Conservation (phyloP, 2,888 invertebrate genomes). For the Rhagophthalmus giganteus region DNA sequence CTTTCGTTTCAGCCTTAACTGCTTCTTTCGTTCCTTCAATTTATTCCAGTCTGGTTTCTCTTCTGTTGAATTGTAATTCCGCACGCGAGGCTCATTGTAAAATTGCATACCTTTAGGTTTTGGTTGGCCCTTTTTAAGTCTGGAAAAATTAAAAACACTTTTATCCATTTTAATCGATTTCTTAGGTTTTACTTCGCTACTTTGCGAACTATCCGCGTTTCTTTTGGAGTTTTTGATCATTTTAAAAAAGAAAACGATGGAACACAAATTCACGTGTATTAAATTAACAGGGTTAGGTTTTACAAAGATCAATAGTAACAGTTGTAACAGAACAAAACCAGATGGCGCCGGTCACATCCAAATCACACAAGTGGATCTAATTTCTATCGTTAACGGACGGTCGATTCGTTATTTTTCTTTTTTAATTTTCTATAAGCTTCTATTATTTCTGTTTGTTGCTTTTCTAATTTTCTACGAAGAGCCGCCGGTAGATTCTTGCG, state of each 20-base stretch:
- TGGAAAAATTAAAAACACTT: too few relatives aligned
- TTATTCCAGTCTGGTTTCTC: constrained; percentile 71
- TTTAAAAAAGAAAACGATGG: background rate
- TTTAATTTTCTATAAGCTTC: constrained; percentile 64
- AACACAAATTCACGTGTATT: background rate
- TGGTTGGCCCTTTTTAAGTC: background rate
- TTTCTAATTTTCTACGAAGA: constrained; percentile 63
- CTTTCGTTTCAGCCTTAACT: constrained; percentile 67
- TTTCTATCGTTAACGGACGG: too few relatives aligned
- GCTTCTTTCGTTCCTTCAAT: constrained; percentile 75
- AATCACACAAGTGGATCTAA: too few relatives aligned
- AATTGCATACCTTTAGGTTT: background rate
- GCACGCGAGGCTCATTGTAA: background rate
- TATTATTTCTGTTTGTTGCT: constrained; percentile 62
- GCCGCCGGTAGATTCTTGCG: constrained; percentile 63
- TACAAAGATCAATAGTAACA: too few relatives aligned
- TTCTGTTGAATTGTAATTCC: background rate
- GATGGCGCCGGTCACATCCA: too few relatives aligned
- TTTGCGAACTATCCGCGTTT: background rate
- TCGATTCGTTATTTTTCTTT: constrained; percentile 38
- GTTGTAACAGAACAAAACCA: too few relatives aligned
- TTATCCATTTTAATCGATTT: background rate
- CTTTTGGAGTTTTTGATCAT: constrained; percentile 3
- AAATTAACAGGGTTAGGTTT: background rate
- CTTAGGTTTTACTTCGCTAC: background rate